A percentile compares a stretch with the other conserved stretches of the same genome.
phyloP scores from a whole-genome alignment of 1,140 invertebrate species.

The Octopus bimaculoides region DNA sequence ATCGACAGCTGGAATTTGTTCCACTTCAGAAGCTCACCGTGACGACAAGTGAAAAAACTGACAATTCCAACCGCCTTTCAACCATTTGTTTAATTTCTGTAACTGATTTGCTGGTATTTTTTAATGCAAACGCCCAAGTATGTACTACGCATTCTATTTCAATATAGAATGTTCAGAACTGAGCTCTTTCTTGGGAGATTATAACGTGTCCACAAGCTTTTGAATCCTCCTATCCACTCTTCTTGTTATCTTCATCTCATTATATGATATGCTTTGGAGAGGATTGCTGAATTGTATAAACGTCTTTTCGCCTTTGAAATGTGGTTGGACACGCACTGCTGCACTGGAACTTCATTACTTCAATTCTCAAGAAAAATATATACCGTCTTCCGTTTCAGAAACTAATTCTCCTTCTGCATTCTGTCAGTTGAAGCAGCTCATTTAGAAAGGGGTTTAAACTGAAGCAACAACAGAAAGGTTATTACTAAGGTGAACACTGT shows the following conservation, averaged over 20 bases:
- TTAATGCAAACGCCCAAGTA: neutral
- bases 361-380: neutral
- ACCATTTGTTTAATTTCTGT: constrained; percentile 1
- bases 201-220: neutral
- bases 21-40: neutral
- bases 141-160: constrained; percentile 4
- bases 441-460: no score
- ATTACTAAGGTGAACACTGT: no score
- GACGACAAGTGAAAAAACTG: constrained; percentile 7
- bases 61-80: constrained; percentile 1
- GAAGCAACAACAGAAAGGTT: no score
- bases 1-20: neutral
- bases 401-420: constrained; percentile 7
- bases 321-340: neutral
- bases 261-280: constrained; percentile 5
- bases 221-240: neutral
- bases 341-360: neutral
- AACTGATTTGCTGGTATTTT: constrained; percentile 2
- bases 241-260: constrained; percentile 4
- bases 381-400: no score
- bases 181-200: neutral
- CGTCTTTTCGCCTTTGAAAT: neutral
- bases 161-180: neutral
- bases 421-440: neutral
- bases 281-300: neutral